These are phyloP conservation scores for Tinea pellionella DNA, from an alignment of 2,888 invertebrate genomes.

Conservation along the genomic window DNA sequence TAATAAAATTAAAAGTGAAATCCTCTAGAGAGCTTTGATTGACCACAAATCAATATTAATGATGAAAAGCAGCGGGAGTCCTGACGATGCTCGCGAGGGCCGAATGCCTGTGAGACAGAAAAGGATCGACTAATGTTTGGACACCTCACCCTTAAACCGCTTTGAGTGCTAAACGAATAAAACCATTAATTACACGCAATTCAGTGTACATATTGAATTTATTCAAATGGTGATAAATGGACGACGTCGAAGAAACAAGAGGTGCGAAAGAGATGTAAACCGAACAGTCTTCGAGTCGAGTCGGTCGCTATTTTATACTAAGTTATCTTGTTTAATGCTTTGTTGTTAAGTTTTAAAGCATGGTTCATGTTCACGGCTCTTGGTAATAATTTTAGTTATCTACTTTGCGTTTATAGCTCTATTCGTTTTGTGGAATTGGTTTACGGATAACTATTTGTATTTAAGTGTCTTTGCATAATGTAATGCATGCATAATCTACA, in stretches of 20 bases:
- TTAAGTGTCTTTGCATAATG: not conserved
- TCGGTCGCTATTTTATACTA: slow-evolving; percentile 6
- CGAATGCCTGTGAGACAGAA: slow-evolving; percentile 27
- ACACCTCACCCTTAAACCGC: slow-evolving; percentile 65
- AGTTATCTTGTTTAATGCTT: slow-evolving; percentile 13
- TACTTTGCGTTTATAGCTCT: slow-evolving; percentile 10
- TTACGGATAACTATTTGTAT: slow-evolving; percentile 2
- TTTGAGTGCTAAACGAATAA: slow-evolving; percentile 70
- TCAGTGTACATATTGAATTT: slow-evolving; percentile 71
- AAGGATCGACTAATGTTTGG: slow-evolving; percentile 48
- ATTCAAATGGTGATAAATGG: slow-evolving; percentile 69
- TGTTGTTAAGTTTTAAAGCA: slow-evolving; percentile 11
- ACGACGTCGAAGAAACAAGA: slow-evolving; percentile 45
- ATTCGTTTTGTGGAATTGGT: slow-evolving; percentile 3
- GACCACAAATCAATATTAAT: slow-evolving; percentile 73
- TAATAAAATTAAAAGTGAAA: slow-evolving; percentile 64
- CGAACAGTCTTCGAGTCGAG: slow-evolving; percentile 14
- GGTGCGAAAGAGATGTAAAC: slow-evolving; percentile 43
- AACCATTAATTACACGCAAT: slow-evolving; percentile 69
- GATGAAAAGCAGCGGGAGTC: slow-evolving; percentile 63
- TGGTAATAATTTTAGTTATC: slow-evolving; percentile 6
- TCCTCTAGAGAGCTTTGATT: slow-evolving; percentile 64
- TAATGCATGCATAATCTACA: not conserved
- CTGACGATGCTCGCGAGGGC: slow-evolving; percentile 27
- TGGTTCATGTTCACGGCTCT: slow-evolving; percentile 9